These are phyloP conservation scores for Sardina pilchardus DNA, from an alignment of 2,113 vertebrate species.

Conservation along the genomic window DNA sequence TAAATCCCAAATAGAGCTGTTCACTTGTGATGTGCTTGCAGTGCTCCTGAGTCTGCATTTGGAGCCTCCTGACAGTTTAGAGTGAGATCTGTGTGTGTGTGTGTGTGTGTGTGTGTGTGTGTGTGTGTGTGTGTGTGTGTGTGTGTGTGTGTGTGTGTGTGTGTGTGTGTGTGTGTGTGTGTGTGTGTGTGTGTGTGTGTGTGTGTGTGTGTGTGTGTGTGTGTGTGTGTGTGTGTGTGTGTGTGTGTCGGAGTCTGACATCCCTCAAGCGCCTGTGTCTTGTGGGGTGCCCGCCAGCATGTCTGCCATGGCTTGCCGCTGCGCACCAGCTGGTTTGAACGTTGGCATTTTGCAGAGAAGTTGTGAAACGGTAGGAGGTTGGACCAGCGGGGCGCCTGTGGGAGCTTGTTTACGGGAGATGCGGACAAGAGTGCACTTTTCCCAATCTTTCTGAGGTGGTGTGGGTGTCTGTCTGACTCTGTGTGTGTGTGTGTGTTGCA, in stretches of 20 bases:
- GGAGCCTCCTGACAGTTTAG: neutral
- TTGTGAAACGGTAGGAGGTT: conserved; percentile 64
- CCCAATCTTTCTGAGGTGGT: neutral
- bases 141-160: neutral
- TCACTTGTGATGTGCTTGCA: neutral
- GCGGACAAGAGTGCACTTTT: conserved; percentile 30
- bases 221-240: no score
- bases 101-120: neutral
- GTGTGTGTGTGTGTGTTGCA: neutral
- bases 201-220: neutral
- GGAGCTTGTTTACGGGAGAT: conserved; percentile 57
- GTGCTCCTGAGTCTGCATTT: neutral
- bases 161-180: neutral
- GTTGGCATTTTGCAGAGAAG: conserved; percentile 60
- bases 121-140: neutral
- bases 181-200: neutral
- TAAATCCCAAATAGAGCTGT: neutral
- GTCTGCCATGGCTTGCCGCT: conserved; percentile 41
- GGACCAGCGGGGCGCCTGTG: conserved; percentile 50
- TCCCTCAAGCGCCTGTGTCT: neutral
- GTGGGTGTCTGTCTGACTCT: neutral
- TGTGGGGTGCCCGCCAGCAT: neutral
- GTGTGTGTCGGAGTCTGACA: conserved; percentile 19
- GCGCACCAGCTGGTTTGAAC: conserved; percentile 57
- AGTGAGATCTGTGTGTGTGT: conserved; percentile 20